Conservation (phyloP, 2,797 vertebrate species). For the Manis pentadactyla region DNA sequence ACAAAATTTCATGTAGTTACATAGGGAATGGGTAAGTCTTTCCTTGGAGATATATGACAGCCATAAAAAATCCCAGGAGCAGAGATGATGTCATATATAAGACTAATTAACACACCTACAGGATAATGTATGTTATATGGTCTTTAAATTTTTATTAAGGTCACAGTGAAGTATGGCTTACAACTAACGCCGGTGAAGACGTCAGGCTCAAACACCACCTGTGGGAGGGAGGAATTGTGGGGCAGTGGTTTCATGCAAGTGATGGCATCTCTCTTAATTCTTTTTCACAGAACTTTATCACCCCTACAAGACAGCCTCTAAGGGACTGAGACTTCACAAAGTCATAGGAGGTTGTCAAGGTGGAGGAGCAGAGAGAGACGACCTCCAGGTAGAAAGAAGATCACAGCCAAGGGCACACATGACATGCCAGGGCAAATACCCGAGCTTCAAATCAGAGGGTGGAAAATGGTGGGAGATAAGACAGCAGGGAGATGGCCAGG, state of each 20-base stretch:
- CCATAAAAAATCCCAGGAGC: slow-evolving; percentile 74
- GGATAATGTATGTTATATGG: slow-evolving; percentile 68
- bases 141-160: slow-evolving; percentile 81
- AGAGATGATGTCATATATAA: slow-evolving; percentile 74
- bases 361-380: not conserved
- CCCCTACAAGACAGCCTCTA: not conserved
- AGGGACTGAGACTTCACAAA: not conserved
- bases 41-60: slow-evolving; percentile 66
- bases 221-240: not conserved
- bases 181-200: slow-evolving; percentile 67
- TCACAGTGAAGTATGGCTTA: slow-evolving; percentile 72
- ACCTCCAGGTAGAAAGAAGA: not conserved
- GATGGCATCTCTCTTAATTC: not conserved
- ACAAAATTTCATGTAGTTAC: slow-evolving; percentile 43
- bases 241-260: not conserved
- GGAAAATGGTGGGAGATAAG: not conserved
- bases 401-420: not conserved
- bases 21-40: slow-evolving; percentile 51
- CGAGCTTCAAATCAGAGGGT: not conserved
- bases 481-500: not conserved
- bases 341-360: not conserved
- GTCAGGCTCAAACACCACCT: not conserved
- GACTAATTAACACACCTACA: slow-evolving; percentile 78
- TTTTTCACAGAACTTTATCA: not conserved
- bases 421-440: not conserved